Evolutionary conservation across 2,888 invertebrate species (phyloP).

Genomic region (Drosophila kambysellisi): DNA sequence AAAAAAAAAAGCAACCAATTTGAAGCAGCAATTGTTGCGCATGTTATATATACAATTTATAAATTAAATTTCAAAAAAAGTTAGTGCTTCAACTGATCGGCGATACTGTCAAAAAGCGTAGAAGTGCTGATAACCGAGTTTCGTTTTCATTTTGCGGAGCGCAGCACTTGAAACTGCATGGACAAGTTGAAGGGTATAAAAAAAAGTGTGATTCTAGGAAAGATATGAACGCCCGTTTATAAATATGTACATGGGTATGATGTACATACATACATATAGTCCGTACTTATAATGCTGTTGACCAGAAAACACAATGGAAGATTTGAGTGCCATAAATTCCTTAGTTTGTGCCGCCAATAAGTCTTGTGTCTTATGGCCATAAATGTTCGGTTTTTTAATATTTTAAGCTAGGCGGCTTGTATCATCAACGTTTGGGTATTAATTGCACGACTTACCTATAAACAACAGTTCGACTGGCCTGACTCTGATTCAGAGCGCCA

Average conservation of each 20-base stretch:
- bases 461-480: slow-evolving; percentile 23
- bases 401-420: slow-evolving; percentile 66
- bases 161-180: slow-evolving; percentile 56
- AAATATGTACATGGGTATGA: background rate
- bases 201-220: slow-evolving; percentile 49
- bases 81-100: slow-evolving; percentile 58
- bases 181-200: slow-evolving; percentile 69
- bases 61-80: slow-evolving; percentile 70
- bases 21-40: slow-evolving; percentile 28
- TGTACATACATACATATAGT: background rate
- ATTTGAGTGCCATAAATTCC: slow-evolving; percentile 61
- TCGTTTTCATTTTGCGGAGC: slow-evolving; percentile 41
- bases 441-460: slow-evolving; percentile 50
- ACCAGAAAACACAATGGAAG: slow-evolving; percentile 30
- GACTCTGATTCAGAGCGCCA: slow-evolving; percentile 29
- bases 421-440: slow-evolving; percentile 71
- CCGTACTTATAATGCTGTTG: slow-evolving; percentile 25
- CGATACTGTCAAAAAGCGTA: slow-evolving; percentile 67
- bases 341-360: slow-evolving; percentile 65
- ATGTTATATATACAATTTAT: slow-evolving; percentile 46
- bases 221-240: slow-evolving; percentile 27
- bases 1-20: slow-evolving; percentile 15
- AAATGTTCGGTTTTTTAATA: slow-evolving; percentile 51
- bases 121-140: slow-evolving; percentile 59
- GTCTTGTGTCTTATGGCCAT: slow-evolving; percentile 67